A percentile compares a stretch with the other conserved stretches of the same genome.
These are phyloP conservation scores for Gastrophysa polygoni DNA, from an alignment of 2,888 invertebrate species.

Conservation along the genomic window DNA sequence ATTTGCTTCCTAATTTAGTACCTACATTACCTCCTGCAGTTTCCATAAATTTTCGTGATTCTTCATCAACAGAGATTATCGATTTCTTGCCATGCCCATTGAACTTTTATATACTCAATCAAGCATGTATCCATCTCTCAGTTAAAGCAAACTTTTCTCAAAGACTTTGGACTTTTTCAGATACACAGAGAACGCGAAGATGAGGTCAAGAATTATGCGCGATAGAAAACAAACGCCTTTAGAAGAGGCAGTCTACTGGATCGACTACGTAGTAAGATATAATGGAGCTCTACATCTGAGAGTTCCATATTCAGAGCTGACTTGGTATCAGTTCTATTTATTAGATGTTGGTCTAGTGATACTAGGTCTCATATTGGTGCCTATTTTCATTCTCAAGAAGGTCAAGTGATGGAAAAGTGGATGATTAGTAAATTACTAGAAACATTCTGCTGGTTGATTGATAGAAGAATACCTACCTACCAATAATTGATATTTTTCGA, in stretches of 20 bases:
- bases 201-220: constrained; percentile 28
- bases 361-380: not conserved
- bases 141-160: too few species aligned
- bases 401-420: not conserved
- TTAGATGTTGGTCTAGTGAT: constrained; percentile 29
- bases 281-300: constrained; percentile 37
- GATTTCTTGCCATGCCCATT: too few species aligned
- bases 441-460: too few species aligned
- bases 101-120: too few species aligned
- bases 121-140: too few species aligned
- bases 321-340: constrained; percentile 40
- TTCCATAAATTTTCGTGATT: too few species aligned
- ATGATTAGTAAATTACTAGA: too few species aligned
- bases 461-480: too few species aligned
- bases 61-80: too few species aligned
- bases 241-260: constrained; percentile 36
- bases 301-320: constrained; percentile 31
- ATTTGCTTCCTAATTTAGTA: too few species aligned
- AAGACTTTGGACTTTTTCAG: constrained; percentile 20
- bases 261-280: constrained; percentile 35
- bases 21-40: too few species aligned
- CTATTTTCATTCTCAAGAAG: not conserved
- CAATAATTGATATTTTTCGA: too few species aligned
- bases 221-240: constrained; percentile 34
- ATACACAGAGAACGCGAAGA: constrained; percentile 26